These are phyloP conservation scores for Prochilodus magdalenae DNA, from an alignment of 2,113 vertebrate species.

Conservation along the genomic window DNA sequence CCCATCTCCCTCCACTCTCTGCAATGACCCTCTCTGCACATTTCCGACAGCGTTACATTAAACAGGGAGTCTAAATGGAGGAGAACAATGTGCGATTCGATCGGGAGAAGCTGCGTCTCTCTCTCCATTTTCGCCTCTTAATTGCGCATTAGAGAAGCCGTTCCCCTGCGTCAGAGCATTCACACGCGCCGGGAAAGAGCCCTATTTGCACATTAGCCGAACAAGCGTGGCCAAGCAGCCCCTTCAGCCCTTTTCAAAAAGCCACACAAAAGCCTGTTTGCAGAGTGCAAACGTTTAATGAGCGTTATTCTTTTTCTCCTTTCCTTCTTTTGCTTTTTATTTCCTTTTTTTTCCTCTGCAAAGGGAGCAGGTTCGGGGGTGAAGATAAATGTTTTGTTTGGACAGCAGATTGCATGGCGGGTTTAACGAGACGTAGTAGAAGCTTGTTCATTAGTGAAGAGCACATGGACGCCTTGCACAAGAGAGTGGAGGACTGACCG, in stretches of 20 bases:
- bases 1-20: conserved; percentile 36
- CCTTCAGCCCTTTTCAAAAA: conserved; percentile 3
- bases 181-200: conserved; percentile 27
- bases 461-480: background rate
- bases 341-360: background rate
- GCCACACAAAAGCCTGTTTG: background rate
- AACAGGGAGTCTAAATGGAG: conserved; percentile 57
- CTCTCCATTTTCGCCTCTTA: conserved; percentile 61
- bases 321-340: background rate
- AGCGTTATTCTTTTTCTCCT: conserved; percentile 13
- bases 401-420: conserved; percentile 18
- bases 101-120: conserved; percentile 48
- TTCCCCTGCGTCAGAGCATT: conserved; percentile 51
- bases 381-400: conserved; percentile 29
- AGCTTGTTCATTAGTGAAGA: conserved; percentile 19
- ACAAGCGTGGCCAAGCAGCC: background rate
- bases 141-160: conserved; percentile 59
- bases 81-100: conserved; percentile 46
- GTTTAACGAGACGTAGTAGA: conserved; percentile 3
- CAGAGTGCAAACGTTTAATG: conserved; percentile 30
- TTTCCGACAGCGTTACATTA: conserved; percentile 52
- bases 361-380: background rate
- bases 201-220: conserved; percentile 54
- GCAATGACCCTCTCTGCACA: conserved; percentile 43
- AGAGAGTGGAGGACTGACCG: background rate